Conservation (phyloP, 2,888 invertebrate species). For the Plagodis dolabraria region DNA sequence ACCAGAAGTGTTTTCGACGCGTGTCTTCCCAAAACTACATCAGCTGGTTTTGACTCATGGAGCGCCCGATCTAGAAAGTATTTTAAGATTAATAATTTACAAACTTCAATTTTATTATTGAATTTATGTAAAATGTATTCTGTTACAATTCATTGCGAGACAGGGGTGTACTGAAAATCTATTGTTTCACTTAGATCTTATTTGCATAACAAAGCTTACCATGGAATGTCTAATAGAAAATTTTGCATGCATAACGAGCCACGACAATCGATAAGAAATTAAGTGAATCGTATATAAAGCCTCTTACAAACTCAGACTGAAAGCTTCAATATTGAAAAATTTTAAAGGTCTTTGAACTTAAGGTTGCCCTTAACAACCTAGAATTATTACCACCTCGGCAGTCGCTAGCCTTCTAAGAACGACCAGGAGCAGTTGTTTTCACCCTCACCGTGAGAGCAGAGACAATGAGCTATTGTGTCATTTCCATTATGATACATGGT, state of each 20-base stretch:
- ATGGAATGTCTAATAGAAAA: conserved; percentile 71
- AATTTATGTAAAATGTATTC: neutral
- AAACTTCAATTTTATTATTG: neutral
- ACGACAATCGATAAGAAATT: conserved; percentile 65
- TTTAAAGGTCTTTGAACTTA: neutral
- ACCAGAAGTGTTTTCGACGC: no score
- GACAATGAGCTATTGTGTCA: no score
- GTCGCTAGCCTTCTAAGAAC: no score
- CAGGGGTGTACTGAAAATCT: conserved; percentile 55
- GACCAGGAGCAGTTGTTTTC: no score
- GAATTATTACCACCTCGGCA: no score
- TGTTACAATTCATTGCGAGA: no score
- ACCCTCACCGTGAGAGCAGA: no score
- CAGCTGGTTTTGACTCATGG: no score
- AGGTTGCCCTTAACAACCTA: neutral
- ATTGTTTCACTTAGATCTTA: conserved; percentile 71
- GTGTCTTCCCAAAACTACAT: no score
- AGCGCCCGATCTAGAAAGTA: no score
- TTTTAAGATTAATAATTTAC: no score
- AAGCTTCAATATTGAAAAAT: conserved; percentile 24
- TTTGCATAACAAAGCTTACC: conserved; percentile 73
- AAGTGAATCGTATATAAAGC: conserved; percentile 57
- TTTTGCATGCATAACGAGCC: conserved; percentile 78
- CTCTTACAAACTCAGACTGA: conserved; percentile 25
- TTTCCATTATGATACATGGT: no score